These are phyloP conservation scores for Geophilus truncorum DNA, from an alignment of 2,888 invertebrate genomes.

Conservation along the genomic window DNA sequence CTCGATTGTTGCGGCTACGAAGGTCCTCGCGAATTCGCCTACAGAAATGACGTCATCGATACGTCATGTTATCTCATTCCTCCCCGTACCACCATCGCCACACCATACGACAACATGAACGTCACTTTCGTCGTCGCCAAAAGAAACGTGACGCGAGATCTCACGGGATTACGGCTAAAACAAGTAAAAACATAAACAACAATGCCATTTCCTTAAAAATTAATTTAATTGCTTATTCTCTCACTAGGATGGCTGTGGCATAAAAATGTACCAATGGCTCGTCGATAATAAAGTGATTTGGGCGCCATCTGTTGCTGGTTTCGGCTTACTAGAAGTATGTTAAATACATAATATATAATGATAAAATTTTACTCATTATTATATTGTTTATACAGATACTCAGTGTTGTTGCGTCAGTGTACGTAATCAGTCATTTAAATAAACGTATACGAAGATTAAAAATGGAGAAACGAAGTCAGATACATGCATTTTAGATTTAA, in stretches of 20 bases:
- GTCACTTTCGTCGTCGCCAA: conserved; percentile 32
- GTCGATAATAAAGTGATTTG: conserved; percentile 45
- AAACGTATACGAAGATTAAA: conserved; percentile 4
- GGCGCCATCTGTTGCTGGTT: conserved; percentile 44
- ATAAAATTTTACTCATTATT: no score
- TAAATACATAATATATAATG: not conserved
- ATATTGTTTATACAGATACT: not conserved
- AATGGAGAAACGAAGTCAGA: conserved; percentile 1
- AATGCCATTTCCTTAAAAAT: not conserved
- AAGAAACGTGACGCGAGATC: conserved; percentile 20
- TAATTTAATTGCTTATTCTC: no score
- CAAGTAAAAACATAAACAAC: conserved; percentile 32
- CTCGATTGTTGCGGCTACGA: conserved; percentile 48
- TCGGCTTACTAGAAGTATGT: conserved; percentile 42
- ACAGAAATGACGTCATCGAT: conserved; percentile 47
- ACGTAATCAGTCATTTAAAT: not conserved
- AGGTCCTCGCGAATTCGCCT: conserved; percentile 48
- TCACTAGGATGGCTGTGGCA: conserved; percentile 45
- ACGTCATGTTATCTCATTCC: conserved; percentile 44
- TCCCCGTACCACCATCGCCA: conserved; percentile 38
- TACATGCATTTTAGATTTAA: not conserved
- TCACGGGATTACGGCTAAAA: conserved; percentile 37
- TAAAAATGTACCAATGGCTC: conserved; percentile 45
- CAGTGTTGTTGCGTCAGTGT: not conserved
- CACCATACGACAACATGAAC: conserved; percentile 30